Conservation (phyloP, 2,888 invertebrate genomes). For the Eilema griseolum region DNA sequence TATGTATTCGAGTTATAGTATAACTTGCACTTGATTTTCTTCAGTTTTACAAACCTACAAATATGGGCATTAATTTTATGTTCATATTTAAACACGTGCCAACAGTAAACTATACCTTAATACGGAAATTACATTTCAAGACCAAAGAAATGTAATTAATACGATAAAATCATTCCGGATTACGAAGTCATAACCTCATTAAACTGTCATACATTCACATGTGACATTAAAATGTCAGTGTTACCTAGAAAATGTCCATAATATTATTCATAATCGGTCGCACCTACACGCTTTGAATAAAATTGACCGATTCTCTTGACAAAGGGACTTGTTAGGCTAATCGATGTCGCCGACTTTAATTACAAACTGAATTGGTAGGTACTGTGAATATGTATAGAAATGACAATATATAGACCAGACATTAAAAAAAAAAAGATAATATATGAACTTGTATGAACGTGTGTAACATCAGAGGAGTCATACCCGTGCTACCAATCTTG, state of each 20-base stretch:
- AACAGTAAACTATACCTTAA: neutral
- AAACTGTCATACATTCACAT: slow-evolving; percentile 10
- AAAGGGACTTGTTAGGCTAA: slow-evolving; percentile 24
- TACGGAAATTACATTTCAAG: neutral
- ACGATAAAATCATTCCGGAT: slow-evolving; percentile 10
- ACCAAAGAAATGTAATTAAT: slow-evolving; percentile 5
- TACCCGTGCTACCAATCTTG: too few species aligned
- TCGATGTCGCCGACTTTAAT: slow-evolving; percentile 22
- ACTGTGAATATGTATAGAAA: neutral
- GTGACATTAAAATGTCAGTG: slow-evolving; percentile 33
- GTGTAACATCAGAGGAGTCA: too few species aligned
- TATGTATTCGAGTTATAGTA: too few species aligned
- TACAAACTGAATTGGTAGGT: neutral
- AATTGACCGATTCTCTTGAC: slow-evolving; percentile 37
- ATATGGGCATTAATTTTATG: neutral
- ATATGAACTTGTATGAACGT: too few species aligned
- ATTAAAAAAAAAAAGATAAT: too few species aligned
- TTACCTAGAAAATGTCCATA: slow-evolving; percentile 29
- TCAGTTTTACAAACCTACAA: neutral
- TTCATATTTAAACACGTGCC: neutral
- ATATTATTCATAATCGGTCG: slow-evolving; percentile 19
- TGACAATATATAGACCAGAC: neutral
- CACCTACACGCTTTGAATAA: slow-evolving; percentile 35
- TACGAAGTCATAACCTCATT: slow-evolving; percentile 7
- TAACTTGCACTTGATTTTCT: too few species aligned